Evolutionary conservation across 2,113 vertebrate genomes (phyloP), one percentile per base, ranked within the genome.

Genomic region (Sitta europaea): DNA sequence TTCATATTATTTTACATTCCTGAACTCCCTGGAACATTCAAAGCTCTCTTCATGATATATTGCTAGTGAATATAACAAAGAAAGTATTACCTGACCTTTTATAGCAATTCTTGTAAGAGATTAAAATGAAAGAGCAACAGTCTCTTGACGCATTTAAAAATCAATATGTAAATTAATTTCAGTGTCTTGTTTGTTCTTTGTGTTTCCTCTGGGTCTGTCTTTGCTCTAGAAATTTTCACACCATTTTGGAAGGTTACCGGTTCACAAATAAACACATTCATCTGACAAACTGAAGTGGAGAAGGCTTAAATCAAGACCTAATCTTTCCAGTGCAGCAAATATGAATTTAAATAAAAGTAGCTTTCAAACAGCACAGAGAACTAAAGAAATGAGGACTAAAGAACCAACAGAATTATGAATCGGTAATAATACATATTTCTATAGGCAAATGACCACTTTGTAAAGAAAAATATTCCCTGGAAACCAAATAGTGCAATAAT

Each of bases 261-360:
- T 48, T 91, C n/a, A 50, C 33, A 42, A 29, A 54, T 42, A 93
- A 79, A 53, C 36, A 14, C 2, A 7, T 68, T 88, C 45, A 88
- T 36, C 28, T 88, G 63, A 25, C 16, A 76, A 76, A 74, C 84
- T 42, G 58, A 92, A 80, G 24, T 42, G 43, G 51, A 73, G 24
- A 85, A 81, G 43, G 31, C 65, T 29, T 74, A 95, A 96, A 86
- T 96, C 85, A 95, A 72, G 18, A 65, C 50, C 48, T 84, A 71
- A 61, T 94, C 54, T 96, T 96, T 92, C 63, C 75, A 84, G 40
- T 92, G 77, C 66, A 92, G 63, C 36, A 94, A 86, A 96, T 91
- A 76, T 77, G 14, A 91, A 95, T 93, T 93, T 94, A 96, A 94
- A 92, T 90, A 92, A 87, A 88, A 87, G 35, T 70, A 92, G 38